Base-by-base conservation (phyloP, 2,797 vertebrate species). In the Tangara arthus region DNA sequence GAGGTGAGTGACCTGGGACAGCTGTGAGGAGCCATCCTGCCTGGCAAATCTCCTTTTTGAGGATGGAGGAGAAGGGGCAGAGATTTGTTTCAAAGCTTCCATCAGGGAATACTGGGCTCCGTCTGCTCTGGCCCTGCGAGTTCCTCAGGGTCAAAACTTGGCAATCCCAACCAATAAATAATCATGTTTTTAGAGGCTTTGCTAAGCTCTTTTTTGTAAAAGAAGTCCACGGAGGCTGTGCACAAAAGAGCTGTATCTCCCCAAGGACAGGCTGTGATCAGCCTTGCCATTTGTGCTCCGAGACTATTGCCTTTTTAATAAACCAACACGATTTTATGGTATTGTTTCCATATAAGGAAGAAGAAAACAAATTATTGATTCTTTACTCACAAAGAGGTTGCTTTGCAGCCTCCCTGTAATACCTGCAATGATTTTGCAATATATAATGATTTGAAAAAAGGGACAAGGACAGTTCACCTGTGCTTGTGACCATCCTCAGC, bases 311-410 rank as follows among this genome's bases (percentile, higher is more conserved):
- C 41, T 78, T 91, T 92, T 93, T 86, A 92, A 92, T 81, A 89
- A 92, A 83, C n/a, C 44, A 49, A 23, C 17, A 14, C 61, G 64
- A 91, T 91, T 94, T 95, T 91, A 86, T 57, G 42, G 53, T 44
- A 49, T 61, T 93, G 41, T 94, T 96, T 87, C 87, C 60, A 75
- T 56, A 68, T 21, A 75, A 26, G 39, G 55, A 60, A 88, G 64
- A 82, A 92, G 53, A 89, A 82, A 87, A 87, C 27, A 66, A 92
- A 80, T 68, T 84, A 95, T 92, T 47, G 87, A 94, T 93, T 85
- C 53, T 70, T 91, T n/a, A 28, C 57, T 68, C 41, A 68, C 15
- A 19, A 39, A 87, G 72, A 91, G 20, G 60, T 41, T 77, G 66
- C 50, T 92, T 92, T 91, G 35, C 75, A 87, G 84, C 34, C 49